Evolutionary conservation across 37 sponge, comb jelly and placozoan species (phyloP).

Genomic region (Amphimedon queenslandica): DNA sequence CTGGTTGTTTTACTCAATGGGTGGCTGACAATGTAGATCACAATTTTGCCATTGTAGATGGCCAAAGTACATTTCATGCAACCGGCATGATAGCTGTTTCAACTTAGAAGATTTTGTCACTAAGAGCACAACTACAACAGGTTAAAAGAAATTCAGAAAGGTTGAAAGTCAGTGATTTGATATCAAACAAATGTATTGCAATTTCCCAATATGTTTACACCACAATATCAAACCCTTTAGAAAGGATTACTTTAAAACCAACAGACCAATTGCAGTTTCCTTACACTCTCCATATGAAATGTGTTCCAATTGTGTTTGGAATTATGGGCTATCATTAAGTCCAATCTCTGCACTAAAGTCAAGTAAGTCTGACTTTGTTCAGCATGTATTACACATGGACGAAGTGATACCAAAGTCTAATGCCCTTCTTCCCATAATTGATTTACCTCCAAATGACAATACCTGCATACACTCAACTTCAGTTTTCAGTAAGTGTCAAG

Average conservation of each 20-base stretch:
- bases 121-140: constrained; percentile 1
- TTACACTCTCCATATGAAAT: constrained; percentile 4
- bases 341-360: neutral
- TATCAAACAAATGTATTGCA: no score
- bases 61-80: constrained; percentile 1
- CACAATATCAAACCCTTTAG: no score
- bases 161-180: no score
- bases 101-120: constrained; percentile 8
- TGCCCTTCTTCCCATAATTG: no score
- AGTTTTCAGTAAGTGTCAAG: constrained; percentile 7
- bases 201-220: no score
- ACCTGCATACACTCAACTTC: no score
- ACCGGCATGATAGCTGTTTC: constrained; percentile 33
- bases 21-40: no score
- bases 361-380: constrained; percentile 31
- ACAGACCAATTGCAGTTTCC: no score
- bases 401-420: no score
- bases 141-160: no score
- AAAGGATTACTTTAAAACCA: no score
- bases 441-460: constrained; percentile 24
- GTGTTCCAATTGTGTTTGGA: constrained; percentile 6
- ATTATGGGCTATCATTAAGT: neutral
- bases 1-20: no score
- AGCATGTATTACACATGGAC: constrained; percentile 4
- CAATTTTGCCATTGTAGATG: constrained; percentile 11